A percentile compares a stretch with the other conserved stretches of the same genome.
Conservation (phyloP, 2,797 vertebrate genomes). For the Pipistrellus pygmaeus region DNA sequence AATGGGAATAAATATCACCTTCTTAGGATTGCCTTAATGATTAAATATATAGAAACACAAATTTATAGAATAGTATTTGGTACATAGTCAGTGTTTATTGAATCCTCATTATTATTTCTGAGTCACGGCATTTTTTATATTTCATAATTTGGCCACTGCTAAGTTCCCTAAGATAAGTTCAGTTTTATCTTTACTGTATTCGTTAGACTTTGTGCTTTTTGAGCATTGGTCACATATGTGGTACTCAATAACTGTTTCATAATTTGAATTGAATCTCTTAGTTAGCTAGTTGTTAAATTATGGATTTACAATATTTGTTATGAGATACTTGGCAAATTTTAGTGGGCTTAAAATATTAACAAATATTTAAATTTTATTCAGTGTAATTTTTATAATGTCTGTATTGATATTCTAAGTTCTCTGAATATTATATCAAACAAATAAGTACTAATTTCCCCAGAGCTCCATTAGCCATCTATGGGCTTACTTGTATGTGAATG, state of each 20-base stretch:
- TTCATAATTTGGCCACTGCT: constrained; percentile 12
- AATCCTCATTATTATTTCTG: background rate
- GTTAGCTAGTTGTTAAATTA: background rate
- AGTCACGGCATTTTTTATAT: background rate
- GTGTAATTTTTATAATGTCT: constrained; percentile 26
- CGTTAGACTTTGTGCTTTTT: background rate
- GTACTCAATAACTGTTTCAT: background rate
- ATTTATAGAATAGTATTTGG: background rate
- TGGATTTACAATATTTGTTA: background rate
- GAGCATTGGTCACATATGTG: background rate
- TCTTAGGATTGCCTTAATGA: background rate
- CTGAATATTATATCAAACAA: background rate
- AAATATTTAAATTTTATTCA: background rate
- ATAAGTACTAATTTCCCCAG: background rate
- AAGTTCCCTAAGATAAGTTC: background rate
- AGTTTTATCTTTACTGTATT: background rate
- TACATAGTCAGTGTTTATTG: background rate
- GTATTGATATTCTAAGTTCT: background rate
- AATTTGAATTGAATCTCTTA: background rate
- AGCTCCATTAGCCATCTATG: background rate
- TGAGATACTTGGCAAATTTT: background rate
- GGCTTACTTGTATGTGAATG: background rate
- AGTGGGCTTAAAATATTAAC: background rate
- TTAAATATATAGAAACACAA: constrained; percentile 1
- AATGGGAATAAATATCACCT: background rate